Evolutionary conservation across 2,888 invertebrate genomes (phyloP).

Genomic region (Fissipunctia ypsillon): DNA sequence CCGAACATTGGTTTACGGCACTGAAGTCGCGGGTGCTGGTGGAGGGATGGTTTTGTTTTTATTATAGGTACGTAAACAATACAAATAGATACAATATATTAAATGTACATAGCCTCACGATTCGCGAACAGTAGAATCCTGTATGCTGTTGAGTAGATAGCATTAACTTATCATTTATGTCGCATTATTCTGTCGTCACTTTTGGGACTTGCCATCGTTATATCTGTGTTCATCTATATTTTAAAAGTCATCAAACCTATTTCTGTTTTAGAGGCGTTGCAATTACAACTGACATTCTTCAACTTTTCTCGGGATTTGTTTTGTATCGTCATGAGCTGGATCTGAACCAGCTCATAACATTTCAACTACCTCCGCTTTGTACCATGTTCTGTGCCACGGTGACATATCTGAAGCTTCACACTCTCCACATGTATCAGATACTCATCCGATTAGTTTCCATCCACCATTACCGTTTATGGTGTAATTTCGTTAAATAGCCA

Average conservation of each 20-base stretch:
- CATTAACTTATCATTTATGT: too few species aligned
- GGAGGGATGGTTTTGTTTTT: slow-evolving; percentile 6
- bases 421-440: slow-evolving; percentile 19
- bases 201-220: background rate
- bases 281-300: background rate
- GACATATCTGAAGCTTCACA: background rate
- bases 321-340: too few species aligned
- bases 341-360: background rate
- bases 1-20: slow-evolving; percentile 44
- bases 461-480: slow-evolving; percentile 48
- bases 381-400: too few species aligned
- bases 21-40: background rate
- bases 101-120: background rate
- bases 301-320: background rate
- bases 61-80: background rate
- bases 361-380: too few species aligned
- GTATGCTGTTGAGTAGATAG: too few species aligned
- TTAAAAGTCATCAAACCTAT: background rate
- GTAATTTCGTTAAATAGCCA: slow-evolving; percentile 64
- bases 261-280: background rate
- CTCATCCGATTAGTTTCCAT: slow-evolving; percentile 37
- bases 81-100: background rate
- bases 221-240: background rate
- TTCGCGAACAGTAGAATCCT: too few species aligned
- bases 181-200: background rate